Evolutionary conservation across 2,888 invertebrate genomes (phyloP).

Genomic region (Drosophila diplacantha): DNA sequence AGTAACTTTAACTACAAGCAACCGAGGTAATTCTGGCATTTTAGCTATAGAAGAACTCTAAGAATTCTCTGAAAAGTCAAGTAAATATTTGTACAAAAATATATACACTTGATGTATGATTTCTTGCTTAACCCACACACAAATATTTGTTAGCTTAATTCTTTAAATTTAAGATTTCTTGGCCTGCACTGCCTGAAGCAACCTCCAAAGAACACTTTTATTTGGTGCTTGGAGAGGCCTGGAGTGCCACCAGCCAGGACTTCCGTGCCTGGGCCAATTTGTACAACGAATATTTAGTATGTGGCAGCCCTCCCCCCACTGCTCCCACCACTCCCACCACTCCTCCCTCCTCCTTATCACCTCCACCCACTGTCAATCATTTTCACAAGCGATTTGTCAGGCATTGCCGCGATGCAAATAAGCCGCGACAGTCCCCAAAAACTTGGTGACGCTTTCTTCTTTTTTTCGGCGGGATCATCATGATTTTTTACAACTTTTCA

Average conservation of each 20-base stretch:
- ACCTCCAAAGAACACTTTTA: background rate
- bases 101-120: background rate
- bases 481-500: conserved; percentile 71
- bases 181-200: background rate
- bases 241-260: background rate
- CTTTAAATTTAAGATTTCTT: background rate
- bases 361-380: conserved; percentile 60
- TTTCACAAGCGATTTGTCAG: conserved; percentile 71
- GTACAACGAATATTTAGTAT: background rate
- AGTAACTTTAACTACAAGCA: background rate
- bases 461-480: conserved; percentile 51
- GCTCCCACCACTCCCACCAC: too few species aligned
- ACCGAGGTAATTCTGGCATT: background rate
- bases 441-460: conserved; percentile 12
- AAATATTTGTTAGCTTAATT: too few species aligned
- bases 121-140: too few species aligned
- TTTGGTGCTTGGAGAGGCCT: background rate
- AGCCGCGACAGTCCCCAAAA: conserved; percentile 52
- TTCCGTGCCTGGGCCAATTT: conserved; percentile 28
- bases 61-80: background rate
- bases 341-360: background rate
- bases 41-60: background rate
- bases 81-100: background rate
- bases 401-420: conserved; percentile 61
- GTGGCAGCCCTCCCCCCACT: background rate